Evolutionary conservation across 2,888 invertebrate genomes (phyloP), one percentile per base, ranked within the genome.

Genomic region (Teleiodes luculella): DNA sequence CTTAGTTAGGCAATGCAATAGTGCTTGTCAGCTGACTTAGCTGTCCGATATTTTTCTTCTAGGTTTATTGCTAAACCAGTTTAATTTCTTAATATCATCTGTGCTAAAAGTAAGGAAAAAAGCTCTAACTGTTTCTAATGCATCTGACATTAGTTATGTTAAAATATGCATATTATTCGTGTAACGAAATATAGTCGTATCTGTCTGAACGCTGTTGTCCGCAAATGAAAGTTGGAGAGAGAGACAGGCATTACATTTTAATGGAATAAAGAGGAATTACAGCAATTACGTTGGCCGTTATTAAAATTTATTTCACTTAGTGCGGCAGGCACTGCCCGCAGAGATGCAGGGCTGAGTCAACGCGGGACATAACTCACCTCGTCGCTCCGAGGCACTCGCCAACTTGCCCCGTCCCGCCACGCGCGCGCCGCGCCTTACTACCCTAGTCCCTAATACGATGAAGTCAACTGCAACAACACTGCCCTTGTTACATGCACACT

Each of bases 221-320:
- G 30, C 16, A 37, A 37, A 49, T 28, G 37, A 49, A 49, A 49
- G 49, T 28, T 37, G 37, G 13, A 37, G 37, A 37, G 37, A 48
- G 37, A 49, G 37, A 37, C 49, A 37, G 49, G 36, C 49, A 37
- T 31, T 14, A 36, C 49, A 37, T 37, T 49, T 53, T 31, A 37
- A 24, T 20, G 30, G 35, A 16, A 52, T 31, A 35, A 37, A 50
- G 35, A 49, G 49, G 41, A 54, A 52, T 52, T 57, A 61, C 59
- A 49, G 56, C 58, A 60, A 64, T 64, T 62, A 57, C 54, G 58
- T 58, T 54, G 13, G 49, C 39, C 54, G 55, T 58, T 63, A 57
- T 61, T 54, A 49, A 54, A 54, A 54, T 54, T 61, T 61, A 58
- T 62, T 59, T 60, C 59, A 54, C 56, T 59, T 56, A 57, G 54